A percentile compares a stretch with the other conserved stretches of the same genome.
These are phyloP conservation scores for Lagorchestes hirsutus DNA, from an alignment of 2,797 vertebrate genomes.

Conservation along the genomic window DNA sequence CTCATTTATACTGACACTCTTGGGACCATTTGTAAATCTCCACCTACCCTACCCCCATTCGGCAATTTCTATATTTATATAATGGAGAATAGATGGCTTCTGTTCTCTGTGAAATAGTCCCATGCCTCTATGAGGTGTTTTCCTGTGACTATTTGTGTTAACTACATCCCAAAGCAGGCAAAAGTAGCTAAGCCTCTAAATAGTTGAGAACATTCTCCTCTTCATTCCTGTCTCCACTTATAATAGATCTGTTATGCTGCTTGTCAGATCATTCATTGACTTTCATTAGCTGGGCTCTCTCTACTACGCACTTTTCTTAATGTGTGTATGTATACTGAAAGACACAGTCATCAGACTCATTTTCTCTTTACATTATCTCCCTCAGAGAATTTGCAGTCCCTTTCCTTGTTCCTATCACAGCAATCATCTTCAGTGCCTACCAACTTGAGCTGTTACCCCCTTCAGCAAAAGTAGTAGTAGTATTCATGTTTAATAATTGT, in stretches of 20 bases:
- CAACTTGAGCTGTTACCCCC: background rate
- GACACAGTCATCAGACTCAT: background rate
- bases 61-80: background rate
- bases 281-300: background rate
- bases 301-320: background rate
- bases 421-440: background rate
- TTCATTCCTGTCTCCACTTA: background rate
- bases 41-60: background rate
- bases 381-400: background rate
- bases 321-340: background rate
- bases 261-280: background rate
- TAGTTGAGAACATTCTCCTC: background rate
- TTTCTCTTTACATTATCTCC: background rate
- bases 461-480: constrained; percentile 15
- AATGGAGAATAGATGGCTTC: background rate
- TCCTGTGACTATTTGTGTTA: background rate
- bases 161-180: background rate
- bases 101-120: constrained; percentile 27
- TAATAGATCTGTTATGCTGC: background rate
- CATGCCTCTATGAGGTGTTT: background rate
- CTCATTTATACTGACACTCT: constrained; percentile 5
- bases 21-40: background rate
- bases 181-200: background rate
- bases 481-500: constrained; percentile 31
- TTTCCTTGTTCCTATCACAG: background rate